Base-by-base conservation (phyloP, 2,113 vertebrate species). In the Sphaerodactylus townsendi region DNA sequence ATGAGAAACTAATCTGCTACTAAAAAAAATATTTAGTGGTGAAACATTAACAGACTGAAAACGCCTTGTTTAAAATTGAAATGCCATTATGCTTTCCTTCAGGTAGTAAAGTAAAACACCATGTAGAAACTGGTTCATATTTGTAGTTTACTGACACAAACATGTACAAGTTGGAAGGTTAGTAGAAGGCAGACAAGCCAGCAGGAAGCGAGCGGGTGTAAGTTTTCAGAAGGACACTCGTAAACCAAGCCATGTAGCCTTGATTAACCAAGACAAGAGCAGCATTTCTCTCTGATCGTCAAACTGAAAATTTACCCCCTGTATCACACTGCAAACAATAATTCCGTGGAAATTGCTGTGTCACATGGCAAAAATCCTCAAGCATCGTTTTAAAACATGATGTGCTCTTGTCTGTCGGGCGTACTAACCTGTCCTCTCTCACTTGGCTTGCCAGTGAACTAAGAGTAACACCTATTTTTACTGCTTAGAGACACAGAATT, bases 1-100 rank as follows among this genome's bases (percentile, higher is more conserved):
- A 86, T 87, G 89, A 93, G 86, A 93, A 62, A 95, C 89, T 96
- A 94, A 94, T 94, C 86, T 68, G 84, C 65, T 94, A 93, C 90
- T 95, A 91, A 95, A 62, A 56, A 53, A 56, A 50, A 95, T 94
- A 71, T 83, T 70, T 84, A 91, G 88, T 81, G 79, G 71, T 94
- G 88, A 92, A 92, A 88, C 44, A 64, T 90, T 93, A 94, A 92
- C 81, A 88, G 84, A 86, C 48, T 89, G 78, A 92, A 94, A 93
- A 59, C 33, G 41, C 2, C 0, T 75, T 89, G 17, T 72, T 62
- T 62, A 85, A 89, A 90, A 84, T 86, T 91, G 66, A 19, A 87
- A 69, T 89, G 91, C 88, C 2, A 25, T 92, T 93, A 85, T 83
- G 62, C 70, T 91, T 93, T 62, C 94, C 87, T 92, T 56, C 80